phyloP scores from a whole-genome alignment of 2,888 invertebrate species.

The Drosophila robusta region DNA sequence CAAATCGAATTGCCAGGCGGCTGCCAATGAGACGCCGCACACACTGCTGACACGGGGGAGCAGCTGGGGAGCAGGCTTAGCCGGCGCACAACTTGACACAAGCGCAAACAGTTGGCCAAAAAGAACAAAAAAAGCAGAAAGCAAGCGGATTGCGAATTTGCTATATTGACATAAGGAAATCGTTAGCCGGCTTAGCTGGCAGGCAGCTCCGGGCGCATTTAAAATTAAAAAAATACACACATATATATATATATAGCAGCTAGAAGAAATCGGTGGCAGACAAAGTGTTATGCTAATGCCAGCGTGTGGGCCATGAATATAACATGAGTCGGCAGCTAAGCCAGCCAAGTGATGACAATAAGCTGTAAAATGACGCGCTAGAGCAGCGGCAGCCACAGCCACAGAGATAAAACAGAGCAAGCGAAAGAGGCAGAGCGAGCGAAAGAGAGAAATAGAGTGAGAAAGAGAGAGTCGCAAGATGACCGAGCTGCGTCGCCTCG shows the following conservation, averaged over 20 bases:
- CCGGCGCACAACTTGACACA: constrained; percentile 6
- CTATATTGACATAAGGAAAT: constrained; percentile 79
- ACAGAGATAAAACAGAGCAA: background rate
- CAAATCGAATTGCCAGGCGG: constrained; percentile 58
- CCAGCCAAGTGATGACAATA: constrained; percentile 71
- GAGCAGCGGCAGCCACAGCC: constrained; percentile 14
- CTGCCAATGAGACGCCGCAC: constrained; percentile 50
- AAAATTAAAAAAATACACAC: constrained; percentile 60
- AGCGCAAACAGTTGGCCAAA: constrained; percentile 57
- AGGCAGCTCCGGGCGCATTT: constrained; percentile 51
- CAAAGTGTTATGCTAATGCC: constrained; percentile 70
- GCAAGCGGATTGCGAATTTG: constrained; percentile 75
- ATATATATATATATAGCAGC: background rate
- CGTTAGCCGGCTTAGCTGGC: constrained; percentile 76
- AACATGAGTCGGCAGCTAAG: constrained; percentile 59
- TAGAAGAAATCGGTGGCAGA: constrained; percentile 11
- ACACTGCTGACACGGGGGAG: constrained; percentile 23
- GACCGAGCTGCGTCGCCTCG: constrained; percentile 72
- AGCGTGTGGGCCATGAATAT: constrained; percentile 63
- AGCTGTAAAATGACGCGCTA: constrained; percentile 43
- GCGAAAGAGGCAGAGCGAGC: background rate
- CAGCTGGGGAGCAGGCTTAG: constrained; percentile 18
- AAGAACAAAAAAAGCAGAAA: too few relatives aligned
- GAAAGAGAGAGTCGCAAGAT: constrained; percentile 46
- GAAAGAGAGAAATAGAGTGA: too few relatives aligned